A percentile compares a stretch with the other conserved stretches of the same genome.
phyloP scores from a whole-genome alignment of 2,113 vertebrate species.

The Chionodraco myersi region DNA sequence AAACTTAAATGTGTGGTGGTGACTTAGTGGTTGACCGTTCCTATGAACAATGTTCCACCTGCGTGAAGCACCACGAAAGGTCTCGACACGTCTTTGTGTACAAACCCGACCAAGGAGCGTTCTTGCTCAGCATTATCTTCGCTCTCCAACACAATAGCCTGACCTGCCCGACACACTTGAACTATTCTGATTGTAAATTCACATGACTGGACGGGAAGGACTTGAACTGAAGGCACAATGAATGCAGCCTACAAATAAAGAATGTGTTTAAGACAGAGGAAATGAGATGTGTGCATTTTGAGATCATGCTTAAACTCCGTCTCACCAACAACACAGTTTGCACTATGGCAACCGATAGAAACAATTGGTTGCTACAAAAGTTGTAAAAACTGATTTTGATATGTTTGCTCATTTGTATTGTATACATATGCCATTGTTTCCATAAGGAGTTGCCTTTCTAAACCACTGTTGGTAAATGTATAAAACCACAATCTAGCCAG shows the following conservation, averaged over 20 bases:
- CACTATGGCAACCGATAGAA: conserved; percentile 92
- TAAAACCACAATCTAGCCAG: conserved; percentile 81
- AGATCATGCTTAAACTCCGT: conserved; percentile 83
- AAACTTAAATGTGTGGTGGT: neutral
- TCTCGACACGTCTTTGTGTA: conserved; percentile 64
- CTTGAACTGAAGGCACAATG: conserved; percentile 85
- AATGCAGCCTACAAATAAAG: conserved; percentile 80
- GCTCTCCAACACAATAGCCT: conserved; percentile 76
- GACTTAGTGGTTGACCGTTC: neutral
- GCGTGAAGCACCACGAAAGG: conserved; percentile 33
- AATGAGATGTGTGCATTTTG: conserved; percentile 71
- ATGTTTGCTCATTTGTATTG: conserved; percentile 93
- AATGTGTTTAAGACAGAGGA: conserved; percentile 80
- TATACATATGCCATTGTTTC: conserved; percentile 93
- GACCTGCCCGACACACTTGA: conserved; percentile 91
- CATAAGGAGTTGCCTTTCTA: conserved; percentile 93
- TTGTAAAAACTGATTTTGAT: conserved; percentile 94
- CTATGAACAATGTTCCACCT: conserved; percentile 36
- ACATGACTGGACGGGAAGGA: conserved; percentile 85
- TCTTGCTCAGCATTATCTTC: conserved; percentile 73
- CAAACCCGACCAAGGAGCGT: conserved; percentile 47
- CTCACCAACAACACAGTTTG: conserved; percentile 90
- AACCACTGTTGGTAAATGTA: conserved; percentile 91
- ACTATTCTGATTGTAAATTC: conserved; percentile 86
- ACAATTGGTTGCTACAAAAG: conserved; percentile 92